Conservation (phyloP, 2,888 invertebrate species). For the Julus scanicus region DNA sequence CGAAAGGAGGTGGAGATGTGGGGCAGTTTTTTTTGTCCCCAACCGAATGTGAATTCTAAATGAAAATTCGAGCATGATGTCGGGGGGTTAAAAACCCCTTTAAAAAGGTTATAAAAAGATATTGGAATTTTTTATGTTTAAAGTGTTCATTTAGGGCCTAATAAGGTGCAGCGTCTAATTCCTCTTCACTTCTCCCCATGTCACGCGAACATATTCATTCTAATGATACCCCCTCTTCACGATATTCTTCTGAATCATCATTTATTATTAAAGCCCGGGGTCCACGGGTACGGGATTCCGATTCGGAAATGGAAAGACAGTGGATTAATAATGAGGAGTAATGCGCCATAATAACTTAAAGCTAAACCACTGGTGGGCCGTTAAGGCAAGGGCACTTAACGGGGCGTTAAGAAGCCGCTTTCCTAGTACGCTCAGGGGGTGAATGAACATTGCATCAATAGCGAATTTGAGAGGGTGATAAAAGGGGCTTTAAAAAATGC, state of each 20-base stretch:
- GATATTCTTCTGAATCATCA: slow-evolving; percentile 6
- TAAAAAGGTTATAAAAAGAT: slow-evolving; percentile 36
- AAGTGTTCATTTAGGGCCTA: slow-evolving; percentile 31
- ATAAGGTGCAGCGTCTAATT: slow-evolving; percentile 35
- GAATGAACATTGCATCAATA: too few relatives aligned
- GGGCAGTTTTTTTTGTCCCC: background rate
- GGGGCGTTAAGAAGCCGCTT: slow-evolving; percentile 11
- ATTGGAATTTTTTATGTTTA: slow-evolving; percentile 13
- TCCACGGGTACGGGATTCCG: background rate
- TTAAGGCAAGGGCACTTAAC: background rate
- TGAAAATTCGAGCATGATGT: background rate
- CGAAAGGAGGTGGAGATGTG: background rate
- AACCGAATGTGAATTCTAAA: background rate
- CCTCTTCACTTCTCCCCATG: slow-evolving; percentile 12
- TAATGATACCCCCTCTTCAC: background rate
- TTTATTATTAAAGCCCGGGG: slow-evolving; percentile 27
- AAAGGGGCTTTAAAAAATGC: too few relatives aligned
- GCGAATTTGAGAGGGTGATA: too few relatives aligned
- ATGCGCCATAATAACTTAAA: slow-evolving; percentile 24
- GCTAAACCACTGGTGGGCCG: slow-evolving; percentile 34
- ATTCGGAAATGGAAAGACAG: slow-evolving; percentile 4
- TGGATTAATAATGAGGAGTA: slow-evolving; percentile 42
- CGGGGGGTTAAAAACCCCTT: background rate
- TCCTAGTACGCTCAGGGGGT: too few relatives aligned
- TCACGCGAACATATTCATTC: too few relatives aligned